A percentile compares a stretch with the other conserved stretches of the same genome.
phyloP scores from a whole-genome alignment of 2,888 invertebrate genomes.

The Caenorhabditis angaria region DNA sequence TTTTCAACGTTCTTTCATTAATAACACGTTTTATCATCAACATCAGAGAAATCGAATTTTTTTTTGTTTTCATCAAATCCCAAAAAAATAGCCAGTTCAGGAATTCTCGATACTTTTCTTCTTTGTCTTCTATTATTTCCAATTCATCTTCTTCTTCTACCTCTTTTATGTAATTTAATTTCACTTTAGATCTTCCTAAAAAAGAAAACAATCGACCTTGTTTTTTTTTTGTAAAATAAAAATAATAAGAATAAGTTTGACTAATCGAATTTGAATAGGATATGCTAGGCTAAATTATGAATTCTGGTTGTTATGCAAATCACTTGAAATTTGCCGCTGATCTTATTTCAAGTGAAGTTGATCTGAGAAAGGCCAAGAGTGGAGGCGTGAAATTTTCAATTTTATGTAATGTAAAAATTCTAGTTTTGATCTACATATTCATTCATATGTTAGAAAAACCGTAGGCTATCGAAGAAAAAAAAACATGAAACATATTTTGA shows the following conservation, averaged over 20 bases:
- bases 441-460: too few relatives aligned
- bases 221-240: background rate
- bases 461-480: background rate
- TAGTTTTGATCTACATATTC: too few relatives aligned
- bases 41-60: conserved; percentile 7
- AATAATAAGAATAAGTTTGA: background rate
- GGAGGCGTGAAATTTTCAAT: too few relatives aligned
- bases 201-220: conserved; percentile 1
- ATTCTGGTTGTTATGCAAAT: conserved; percentile 4
- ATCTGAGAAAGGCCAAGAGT: too few relatives aligned
- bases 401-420: too few relatives aligned
- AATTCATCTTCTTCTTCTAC: background rate
- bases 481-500: background rate
- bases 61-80: background rate
- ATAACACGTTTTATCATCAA: conserved; percentile 13
- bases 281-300: too few relatives aligned
- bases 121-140: conserved; percentile 5
- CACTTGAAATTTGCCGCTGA: background rate
- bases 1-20: background rate
- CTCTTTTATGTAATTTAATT: background rate
- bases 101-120: background rate
- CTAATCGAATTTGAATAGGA: background rate
- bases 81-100: background rate
- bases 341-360: too few relatives aligned
- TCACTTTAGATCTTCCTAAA: background rate